These are phyloP conservation scores for Ptychodera flava DNA, from an alignment of 35 echinoderm and acorn worm genomes.

Conservation along the genomic window DNA sequence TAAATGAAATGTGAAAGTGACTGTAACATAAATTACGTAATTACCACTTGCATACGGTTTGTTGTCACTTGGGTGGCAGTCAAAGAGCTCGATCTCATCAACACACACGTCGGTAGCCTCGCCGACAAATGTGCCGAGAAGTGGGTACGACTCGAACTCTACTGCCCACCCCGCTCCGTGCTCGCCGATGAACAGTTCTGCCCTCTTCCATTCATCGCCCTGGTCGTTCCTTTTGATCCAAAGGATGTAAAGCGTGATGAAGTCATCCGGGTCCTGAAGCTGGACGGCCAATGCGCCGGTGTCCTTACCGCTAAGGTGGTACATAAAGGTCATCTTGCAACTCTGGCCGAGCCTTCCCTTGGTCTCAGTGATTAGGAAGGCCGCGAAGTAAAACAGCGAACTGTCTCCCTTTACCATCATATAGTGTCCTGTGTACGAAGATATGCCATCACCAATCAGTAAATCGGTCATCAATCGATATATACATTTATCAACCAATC, in stretches of 20 bases:
- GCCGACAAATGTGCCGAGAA: neutral
- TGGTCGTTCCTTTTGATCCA: conserved; percentile 62
- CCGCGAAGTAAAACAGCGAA: neutral
- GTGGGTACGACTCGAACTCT: neutral
- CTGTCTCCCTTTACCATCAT: neutral
- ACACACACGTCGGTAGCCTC: neutral
- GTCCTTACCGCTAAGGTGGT: conserved; percentile 55
- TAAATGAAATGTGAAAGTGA: too few species aligned
- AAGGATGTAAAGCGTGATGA: conserved; percentile 41
- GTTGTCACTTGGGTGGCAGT: neutral
- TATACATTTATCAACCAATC: too few species aligned
- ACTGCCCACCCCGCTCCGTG: neutral
- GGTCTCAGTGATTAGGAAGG: neutral
- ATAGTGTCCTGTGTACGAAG: neutral
- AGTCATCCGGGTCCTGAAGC: conserved; percentile 48
- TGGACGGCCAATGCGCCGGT: conserved; percentile 63
- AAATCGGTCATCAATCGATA: too few species aligned
- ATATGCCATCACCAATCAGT: too few species aligned
- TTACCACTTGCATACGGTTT: neutral
- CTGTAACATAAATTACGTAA: too few species aligned
- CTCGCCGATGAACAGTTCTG: conserved; percentile 33
- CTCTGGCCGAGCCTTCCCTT: neutral
- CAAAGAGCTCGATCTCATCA: neutral
- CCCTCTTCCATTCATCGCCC: conserved; percentile 63
- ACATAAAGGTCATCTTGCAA: conserved; percentile 45